Conservation (phyloP, 2,113 vertebrate genomes). For the Tauraco erythrolophus region DNA sequence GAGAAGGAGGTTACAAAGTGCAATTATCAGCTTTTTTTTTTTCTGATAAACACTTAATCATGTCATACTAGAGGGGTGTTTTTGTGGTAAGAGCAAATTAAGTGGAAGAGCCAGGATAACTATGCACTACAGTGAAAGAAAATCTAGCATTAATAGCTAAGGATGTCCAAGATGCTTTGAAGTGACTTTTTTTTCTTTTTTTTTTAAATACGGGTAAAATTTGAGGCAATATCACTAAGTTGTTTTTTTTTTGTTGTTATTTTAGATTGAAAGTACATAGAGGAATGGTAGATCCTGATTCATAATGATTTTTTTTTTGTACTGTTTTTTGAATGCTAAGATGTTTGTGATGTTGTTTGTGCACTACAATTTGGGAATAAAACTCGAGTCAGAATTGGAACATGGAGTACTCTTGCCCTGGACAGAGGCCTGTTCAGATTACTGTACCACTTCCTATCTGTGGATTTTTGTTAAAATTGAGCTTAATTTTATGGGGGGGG, state of each 20-base stretch:
- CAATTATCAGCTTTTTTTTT: slow-evolving; percentile 91
- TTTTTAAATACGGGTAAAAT: slow-evolving; percentile 83
- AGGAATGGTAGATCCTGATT: slow-evolving; percentile 67
- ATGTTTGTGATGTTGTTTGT: slow-evolving; percentile 63
- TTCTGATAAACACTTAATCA: slow-evolving; percentile 73
- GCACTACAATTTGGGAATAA: slow-evolving; percentile 52
- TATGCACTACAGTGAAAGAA: slow-evolving; percentile 78
- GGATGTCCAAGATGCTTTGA: slow-evolving; percentile 64
- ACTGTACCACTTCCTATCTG: slow-evolving; percentile 40
- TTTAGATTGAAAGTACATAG: slow-evolving; percentile 63
- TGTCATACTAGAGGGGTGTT: slow-evolving; percentile 56
- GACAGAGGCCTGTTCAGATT: slow-evolving; percentile 37
- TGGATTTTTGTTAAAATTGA: slow-evolving; percentile 63
- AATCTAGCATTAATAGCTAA: slow-evolving; percentile 70
- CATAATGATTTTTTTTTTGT: slow-evolving; percentile 59
- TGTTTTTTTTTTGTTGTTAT: background rate
- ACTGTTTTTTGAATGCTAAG: slow-evolving; percentile 64
- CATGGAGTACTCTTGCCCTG: background rate
- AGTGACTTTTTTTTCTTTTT: slow-evolving; percentile 56
- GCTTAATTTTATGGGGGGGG: background rate
- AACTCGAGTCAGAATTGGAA: slow-evolving; percentile 44
- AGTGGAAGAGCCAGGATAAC: slow-evolving; percentile 75
- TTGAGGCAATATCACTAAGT: slow-evolving; percentile 82
- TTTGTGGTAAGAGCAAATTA: slow-evolving; percentile 72
- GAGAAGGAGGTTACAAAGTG: slow-evolving; percentile 88